A percentile compares a stretch with the other conserved stretches of the same genome.
phyloP scores from a whole-genome alignment of 2,888 invertebrate genomes.

The Chaetoderma sp. region DNA sequence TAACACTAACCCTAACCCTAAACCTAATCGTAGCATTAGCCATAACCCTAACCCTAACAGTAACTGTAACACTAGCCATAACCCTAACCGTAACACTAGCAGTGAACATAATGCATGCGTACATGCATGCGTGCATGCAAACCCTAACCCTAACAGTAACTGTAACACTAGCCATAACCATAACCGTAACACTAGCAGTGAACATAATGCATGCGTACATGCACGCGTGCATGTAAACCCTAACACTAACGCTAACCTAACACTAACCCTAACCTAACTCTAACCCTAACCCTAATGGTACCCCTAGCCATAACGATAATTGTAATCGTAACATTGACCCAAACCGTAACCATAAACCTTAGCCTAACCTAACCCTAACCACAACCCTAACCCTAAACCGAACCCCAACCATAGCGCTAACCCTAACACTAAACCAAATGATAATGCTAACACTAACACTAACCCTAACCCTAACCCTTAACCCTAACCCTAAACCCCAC shows the following conservation, averaged over 20 bases:
- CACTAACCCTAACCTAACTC: slow-evolving; percentile 29
- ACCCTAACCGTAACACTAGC: too few relatives aligned
- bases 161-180: too few relatives aligned
- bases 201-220: too few relatives aligned
- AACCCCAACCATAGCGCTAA: slow-evolving; percentile 16
- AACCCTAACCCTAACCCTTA: slow-evolving; percentile 26
- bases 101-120: too few relatives aligned
- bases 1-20: slow-evolving; percentile 15
- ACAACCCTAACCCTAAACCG: slow-evolving; percentile 17
- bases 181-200: too few relatives aligned
- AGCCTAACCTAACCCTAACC: slow-evolving; percentile 25
- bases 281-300: slow-evolving; percentile 36
- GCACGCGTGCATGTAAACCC: too few relatives aligned
- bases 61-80: slow-evolving; percentile 14
- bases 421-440: slow-evolving; percentile 19
- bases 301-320: slow-evolving; percentile 38
- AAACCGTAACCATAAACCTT: slow-evolving; percentile 33
- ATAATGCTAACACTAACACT: slow-evolving; percentile 14
- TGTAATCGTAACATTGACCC: slow-evolving; percentile 33
- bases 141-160: too few relatives aligned
- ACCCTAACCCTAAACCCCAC: slow-evolving; percentile 32
- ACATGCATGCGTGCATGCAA: too few relatives aligned
- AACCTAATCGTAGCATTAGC: slow-evolving; percentile 7
- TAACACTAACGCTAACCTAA: slow-evolving; percentile 30
- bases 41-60: slow-evolving; percentile 13